These are phyloP conservation scores for Drosophila buzzatii DNA, from an alignment of 2,888 invertebrate species.

Conservation along the genomic window DNA sequence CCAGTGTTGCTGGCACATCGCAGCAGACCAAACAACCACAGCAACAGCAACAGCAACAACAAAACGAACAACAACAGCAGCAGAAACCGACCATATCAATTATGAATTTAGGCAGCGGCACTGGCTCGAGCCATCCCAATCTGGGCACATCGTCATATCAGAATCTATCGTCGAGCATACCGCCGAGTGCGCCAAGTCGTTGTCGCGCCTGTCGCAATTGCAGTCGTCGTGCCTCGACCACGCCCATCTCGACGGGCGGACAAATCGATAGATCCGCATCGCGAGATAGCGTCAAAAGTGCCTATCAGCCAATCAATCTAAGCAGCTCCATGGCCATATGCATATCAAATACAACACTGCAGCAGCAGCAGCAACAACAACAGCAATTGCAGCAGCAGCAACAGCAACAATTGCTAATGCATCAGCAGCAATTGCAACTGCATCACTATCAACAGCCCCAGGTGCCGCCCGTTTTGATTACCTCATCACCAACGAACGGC, in stretches of 20 bases:
- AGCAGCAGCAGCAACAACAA: conserved; percentile 77
- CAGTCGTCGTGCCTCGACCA: conserved; percentile 93
- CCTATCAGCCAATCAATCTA: conserved; percentile 86
- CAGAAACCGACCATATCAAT: conserved; percentile 86
- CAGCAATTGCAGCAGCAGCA: conserved; percentile 82
- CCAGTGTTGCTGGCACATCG: conserved; percentile 71
- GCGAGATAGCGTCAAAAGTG: conserved; percentile 92
- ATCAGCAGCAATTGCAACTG: conserved; percentile 69
- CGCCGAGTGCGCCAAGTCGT: conserved; percentile 86
- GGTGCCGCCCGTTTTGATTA: conserved; percentile 90
- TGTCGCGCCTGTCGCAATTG: conserved; percentile 88
- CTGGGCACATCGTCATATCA: conserved; percentile 84
- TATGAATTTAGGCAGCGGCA: conserved; percentile 81
- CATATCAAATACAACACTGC: conserved; percentile 73
- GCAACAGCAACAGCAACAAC: conserved; percentile 60
- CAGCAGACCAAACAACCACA: conserved; percentile 83
- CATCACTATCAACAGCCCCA: conserved; percentile 75
- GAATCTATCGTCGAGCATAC: conserved; percentile 87
- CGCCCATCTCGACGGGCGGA: conserved; percentile 89
- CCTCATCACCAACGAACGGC: conserved; percentile 88
- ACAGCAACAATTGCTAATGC: conserved; percentile 84
- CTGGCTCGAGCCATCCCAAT: conserved; percentile 65
- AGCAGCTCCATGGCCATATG: conserved; percentile 78
- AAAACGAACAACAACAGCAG: conserved; percentile 74
- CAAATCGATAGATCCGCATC: conserved; percentile 94